Evolutionary conservation across 1,140 invertebrate genomes (phyloP).

Genomic region (Centruroides sculpturatus): DNA sequence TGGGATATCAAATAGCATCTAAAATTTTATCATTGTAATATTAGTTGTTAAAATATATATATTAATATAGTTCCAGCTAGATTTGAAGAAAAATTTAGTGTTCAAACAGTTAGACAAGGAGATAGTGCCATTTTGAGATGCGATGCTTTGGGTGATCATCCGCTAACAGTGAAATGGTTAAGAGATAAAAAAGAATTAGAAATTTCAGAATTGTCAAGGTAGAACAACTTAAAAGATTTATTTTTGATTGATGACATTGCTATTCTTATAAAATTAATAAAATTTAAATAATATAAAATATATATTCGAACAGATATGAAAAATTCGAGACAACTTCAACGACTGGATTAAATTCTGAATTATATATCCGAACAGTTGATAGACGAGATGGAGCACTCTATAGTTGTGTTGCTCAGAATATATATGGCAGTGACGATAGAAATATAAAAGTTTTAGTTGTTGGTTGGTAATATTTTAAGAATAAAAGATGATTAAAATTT

Average conservation of each 20-base stretch:
- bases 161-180: conserved; percentile 90
- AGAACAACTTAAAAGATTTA: too few species aligned
- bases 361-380: conserved; percentile 73
- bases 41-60: neutral
- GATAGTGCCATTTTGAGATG: conserved; percentile 85
- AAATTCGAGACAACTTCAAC: conserved; percentile 17
- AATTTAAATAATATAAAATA: too few species aligned
- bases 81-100: conserved; percentile 79
- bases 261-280: too few species aligned
- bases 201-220: conserved; percentile 11
- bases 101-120: conserved; percentile 73
- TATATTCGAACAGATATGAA: conserved; percentile 14
- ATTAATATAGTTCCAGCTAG: conserved; percentile 63
- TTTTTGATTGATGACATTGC: too few species aligned
- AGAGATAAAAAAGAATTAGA: conserved; percentile 56
- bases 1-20: too few species aligned
- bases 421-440: conserved; percentile 79
- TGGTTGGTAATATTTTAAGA: conserved; percentile 37
- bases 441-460: conserved; percentile 79
- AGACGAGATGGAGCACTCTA: conserved; percentile 76
- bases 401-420: conserved; percentile 72
- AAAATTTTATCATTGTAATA: too few species aligned
- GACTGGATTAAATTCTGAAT: conserved; percentile 22
- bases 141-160: conserved; percentile 87
- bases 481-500: too few species aligned